Evolutionary conservation across 1,140 invertebrate species (phyloP).

Genomic region (Diploscapter pachys): DNA sequence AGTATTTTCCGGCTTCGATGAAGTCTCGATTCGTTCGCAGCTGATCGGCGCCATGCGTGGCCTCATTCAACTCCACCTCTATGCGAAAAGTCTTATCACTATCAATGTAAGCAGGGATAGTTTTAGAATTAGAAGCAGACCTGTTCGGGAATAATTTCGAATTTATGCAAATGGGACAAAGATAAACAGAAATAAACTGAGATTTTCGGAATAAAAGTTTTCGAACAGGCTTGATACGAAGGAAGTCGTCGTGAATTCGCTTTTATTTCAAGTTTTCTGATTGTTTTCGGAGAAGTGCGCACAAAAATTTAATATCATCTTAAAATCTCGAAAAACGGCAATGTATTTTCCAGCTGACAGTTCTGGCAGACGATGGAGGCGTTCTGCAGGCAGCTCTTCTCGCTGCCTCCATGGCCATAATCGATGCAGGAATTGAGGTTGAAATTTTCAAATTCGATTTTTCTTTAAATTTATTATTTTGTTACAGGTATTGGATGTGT

Average conservation of each 20-base stretch:
- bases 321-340: too few relatives aligned
- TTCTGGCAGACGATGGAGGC: conserved; percentile 3
- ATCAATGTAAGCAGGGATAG: background rate
- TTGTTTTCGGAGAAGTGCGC: background rate
- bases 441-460: background rate
- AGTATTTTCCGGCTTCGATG: background rate
- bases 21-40: background rate
- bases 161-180: background rate
- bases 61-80: conserved; percentile 4
- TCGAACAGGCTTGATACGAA: too few relatives aligned
- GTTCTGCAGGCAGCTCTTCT: conserved; percentile 9
- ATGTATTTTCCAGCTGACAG: background rate
- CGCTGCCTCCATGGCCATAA: conserved; percentile 6
- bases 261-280: too few relatives aligned
- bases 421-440: conserved; percentile 16
- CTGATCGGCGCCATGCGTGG: conserved; percentile 7
- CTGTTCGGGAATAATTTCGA: background rate
- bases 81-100: conserved; percentile 2
- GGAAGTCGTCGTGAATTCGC: too few relatives aligned
- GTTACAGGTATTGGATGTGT: background rate
- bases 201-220: too few relatives aligned
- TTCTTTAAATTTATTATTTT: background rate
- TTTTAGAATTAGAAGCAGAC: background rate
- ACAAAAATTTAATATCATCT: background rate
- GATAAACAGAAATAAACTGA: too few relatives aligned